Evolutionary conservation across 2,888 invertebrate genomes (phyloP).

Genomic region (Beris chalybata): DNA sequence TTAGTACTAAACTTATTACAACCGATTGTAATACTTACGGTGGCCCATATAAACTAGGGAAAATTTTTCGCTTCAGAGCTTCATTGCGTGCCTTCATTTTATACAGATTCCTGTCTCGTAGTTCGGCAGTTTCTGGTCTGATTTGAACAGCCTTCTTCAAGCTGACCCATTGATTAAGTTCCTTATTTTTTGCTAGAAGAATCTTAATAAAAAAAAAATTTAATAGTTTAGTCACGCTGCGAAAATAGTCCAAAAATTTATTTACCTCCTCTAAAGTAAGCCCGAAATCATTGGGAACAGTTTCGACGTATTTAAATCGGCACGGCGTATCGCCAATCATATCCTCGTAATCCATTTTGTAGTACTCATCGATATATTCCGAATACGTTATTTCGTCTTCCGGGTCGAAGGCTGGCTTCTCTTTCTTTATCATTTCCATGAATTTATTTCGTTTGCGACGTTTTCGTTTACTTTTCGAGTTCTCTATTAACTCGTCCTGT

Average conservation of each 20-base stretch:
- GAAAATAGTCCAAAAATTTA: conserved; percentile 6
- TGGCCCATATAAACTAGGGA: conserved; percentile 73
- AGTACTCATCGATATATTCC: conserved; percentile 93
- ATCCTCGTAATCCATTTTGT: conserved; percentile 93
- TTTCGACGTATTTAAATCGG: conserved; percentile 89
- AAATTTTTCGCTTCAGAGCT: conserved; percentile 73
- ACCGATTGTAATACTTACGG: conserved; percentile 45
- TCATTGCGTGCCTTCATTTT: conserved; percentile 72
- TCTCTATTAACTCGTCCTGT: conserved; percentile 62
- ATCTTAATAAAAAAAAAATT: conserved; percentile 64
- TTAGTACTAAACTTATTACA: conserved; percentile 14
- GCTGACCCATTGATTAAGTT: conserved; percentile 94
- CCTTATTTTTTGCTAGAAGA: conserved; percentile 85
- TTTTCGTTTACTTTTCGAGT: conserved; percentile 61
- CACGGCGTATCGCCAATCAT: conserved; percentile 90
- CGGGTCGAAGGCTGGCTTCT: conserved; percentile 87
- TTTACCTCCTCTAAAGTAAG: conserved; percentile 84
- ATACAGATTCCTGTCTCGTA: conserved; percentile 76
- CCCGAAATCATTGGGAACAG: conserved; percentile 88
- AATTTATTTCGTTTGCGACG: conserved; percentile 73
- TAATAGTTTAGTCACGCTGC: background rate
- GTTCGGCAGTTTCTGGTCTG: conserved; percentile 75
- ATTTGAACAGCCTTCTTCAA: conserved; percentile 83
- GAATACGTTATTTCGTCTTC: conserved; percentile 72
- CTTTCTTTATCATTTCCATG: conserved; percentile 68